These are phyloP conservation scores for Cerceris rybyensis DNA, from an alignment of 2,888 invertebrate species.

Conservation along the genomic window DNA sequence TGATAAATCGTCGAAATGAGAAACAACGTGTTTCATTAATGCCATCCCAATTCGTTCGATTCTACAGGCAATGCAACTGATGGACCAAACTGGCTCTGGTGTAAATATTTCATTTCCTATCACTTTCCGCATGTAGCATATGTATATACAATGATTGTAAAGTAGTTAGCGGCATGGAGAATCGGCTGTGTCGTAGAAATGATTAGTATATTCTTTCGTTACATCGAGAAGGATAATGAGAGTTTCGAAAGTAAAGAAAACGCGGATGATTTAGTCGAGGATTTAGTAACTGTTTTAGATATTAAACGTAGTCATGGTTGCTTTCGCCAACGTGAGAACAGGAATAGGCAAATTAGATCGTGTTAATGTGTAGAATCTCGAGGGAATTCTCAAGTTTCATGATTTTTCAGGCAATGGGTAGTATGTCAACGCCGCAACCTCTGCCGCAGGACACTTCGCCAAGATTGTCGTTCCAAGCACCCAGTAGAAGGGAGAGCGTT, in stretches of 20 bases:
- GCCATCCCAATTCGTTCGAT: constrained; percentile 52
- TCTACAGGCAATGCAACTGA: constrained; percentile 94
- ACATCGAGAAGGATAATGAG: too few species aligned
- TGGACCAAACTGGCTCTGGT: constrained; percentile 94
- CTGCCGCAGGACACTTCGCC: constrained; percentile 71
- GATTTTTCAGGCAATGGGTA: constrained; percentile 75
- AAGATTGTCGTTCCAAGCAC: constrained; percentile 71
- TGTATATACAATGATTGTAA: constrained; percentile 32
- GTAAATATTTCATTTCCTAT: constrained; percentile 86
- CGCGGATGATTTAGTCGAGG: too few species aligned
- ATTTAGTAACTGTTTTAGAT: too few species aligned
- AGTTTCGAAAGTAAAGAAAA: too few species aligned
- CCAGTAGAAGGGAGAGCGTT: constrained; percentile 77
- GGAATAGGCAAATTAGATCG: too few species aligned
- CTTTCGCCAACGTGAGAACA: too few species aligned
- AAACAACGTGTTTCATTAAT: constrained; percentile 17
- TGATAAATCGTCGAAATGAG: too few species aligned
- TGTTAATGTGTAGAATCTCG: too few species aligned
- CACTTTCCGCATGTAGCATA: constrained; percentile 51
- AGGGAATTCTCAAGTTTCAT: too few species aligned
- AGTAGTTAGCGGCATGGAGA: constrained; percentile 56
- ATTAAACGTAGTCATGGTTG: too few species aligned
- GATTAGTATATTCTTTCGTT: too few species aligned
- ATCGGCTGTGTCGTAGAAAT: constrained; percentile 10
- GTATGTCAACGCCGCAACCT: constrained; percentile 70